phyloP scores from a whole-genome alignment of 2,797 vertebrate genomes.

The Aldrovandia affinis region DNA sequence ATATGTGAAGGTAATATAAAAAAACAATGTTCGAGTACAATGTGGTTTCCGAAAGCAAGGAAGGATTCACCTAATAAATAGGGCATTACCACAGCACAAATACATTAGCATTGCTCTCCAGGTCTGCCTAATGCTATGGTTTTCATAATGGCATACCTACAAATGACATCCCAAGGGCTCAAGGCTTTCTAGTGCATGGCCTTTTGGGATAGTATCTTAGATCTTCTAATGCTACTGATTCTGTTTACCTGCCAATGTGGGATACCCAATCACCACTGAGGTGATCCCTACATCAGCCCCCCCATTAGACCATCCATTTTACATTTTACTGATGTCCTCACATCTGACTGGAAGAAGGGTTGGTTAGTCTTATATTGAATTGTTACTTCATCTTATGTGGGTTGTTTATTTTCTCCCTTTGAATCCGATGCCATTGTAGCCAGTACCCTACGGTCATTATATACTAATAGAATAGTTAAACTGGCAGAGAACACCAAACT shows the following conservation, averaged over 20 bases:
- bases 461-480: too few relatives aligned
- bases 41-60: not conserved
- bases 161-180: not conserved
- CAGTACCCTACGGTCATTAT: too few relatives aligned
- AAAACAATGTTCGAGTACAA: not conserved
- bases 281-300: too few relatives aligned
- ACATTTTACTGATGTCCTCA: not conserved
- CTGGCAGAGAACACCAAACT: too few relatives aligned
- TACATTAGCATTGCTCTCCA: not conserved
- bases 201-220: not conserved
- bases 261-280: not conserved
- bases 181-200: not conserved
- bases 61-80: constrained; percentile 1
- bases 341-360: not conserved
- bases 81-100: not conserved
- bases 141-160: not conserved
- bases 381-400: not conserved
- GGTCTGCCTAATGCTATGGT: not conserved
- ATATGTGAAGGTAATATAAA: not conserved
- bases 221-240: not conserved
- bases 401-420: not conserved
- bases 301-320: too few relatives aligned
- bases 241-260: not conserved
- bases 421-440: too few relatives aligned
- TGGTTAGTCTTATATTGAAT: not conserved